Evolutionary conservation across 2,113 vertebrate species (phyloP).

Genomic region (Psittacara wagleri): DNA sequence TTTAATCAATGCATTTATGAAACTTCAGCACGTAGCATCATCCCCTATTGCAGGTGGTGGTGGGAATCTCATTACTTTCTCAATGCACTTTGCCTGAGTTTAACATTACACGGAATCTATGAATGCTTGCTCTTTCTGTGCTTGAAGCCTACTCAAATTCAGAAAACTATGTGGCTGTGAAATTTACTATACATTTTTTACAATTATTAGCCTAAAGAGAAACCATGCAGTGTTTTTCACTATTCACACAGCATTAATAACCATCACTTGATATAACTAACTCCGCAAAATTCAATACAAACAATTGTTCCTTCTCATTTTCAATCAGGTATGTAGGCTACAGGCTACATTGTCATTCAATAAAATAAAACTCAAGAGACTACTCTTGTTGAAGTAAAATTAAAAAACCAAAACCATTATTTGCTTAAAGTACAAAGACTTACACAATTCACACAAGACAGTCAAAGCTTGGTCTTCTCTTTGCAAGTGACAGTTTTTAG

Average conservation of each 20-base stretch:
- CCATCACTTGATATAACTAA: background rate
- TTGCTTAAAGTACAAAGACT: background rate
- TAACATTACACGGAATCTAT: background rate
- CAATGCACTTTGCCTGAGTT: background rate
- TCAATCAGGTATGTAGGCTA: background rate
- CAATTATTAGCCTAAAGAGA: background rate
- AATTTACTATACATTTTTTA: background rate
- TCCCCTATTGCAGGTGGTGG: background rate
- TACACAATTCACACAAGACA: background rate
- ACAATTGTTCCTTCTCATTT: background rate
- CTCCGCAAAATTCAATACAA: background rate
- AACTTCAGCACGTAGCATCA: background rate
- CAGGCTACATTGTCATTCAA: background rate
- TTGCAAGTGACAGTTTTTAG: background rate
- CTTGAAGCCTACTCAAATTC: slow-evolving; percentile 2
- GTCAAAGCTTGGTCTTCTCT: background rate
- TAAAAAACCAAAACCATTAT: background rate
- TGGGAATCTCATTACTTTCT: background rate
- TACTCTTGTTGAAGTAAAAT: background rate
- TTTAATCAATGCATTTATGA: slow-evolving; percentile 44
- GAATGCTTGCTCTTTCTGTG: background rate
- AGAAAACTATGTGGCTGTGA: background rate
- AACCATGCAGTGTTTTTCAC: background rate
- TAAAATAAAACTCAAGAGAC: background rate
- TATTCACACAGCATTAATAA: background rate